A percentile compares a stretch with the other conserved stretches of the same genome.
Conservation (phyloP, 2,797 vertebrate species). For the Selene dorsalis region DNA sequence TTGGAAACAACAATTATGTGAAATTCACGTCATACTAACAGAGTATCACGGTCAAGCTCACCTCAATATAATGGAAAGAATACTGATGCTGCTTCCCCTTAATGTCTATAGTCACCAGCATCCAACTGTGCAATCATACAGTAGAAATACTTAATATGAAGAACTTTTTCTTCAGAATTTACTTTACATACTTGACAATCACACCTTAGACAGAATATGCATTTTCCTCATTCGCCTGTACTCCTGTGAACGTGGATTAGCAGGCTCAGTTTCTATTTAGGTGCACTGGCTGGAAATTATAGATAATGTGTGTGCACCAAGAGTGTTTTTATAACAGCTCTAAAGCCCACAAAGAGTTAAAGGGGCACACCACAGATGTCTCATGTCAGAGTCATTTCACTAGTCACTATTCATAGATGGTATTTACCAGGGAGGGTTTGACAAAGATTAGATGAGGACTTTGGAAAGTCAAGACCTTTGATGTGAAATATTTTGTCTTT, state of each 20-base stretch:
- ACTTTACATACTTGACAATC: background rate
- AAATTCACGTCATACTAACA: slow-evolving; percentile 7
- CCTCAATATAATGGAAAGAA: slow-evolving; percentile 23
- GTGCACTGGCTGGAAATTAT: slow-evolving; percentile 25
- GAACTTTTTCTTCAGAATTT: background rate
- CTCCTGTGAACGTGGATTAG: background rate
- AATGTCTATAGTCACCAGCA: slow-evolving; percentile 21
- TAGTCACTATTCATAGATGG: background rate
- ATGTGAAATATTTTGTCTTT: background rate
- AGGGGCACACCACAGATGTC: background rate
- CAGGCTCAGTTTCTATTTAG: slow-evolving; percentile 6
- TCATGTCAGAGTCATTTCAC: background rate
- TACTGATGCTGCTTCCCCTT: slow-evolving; percentile 26
- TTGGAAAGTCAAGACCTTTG: too few relatives aligned
- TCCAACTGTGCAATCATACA: background rate
- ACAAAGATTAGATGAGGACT: too few relatives aligned
- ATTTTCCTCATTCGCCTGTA: background rate
- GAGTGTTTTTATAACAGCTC: slow-evolving; percentile 20
- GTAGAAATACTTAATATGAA: background rate
- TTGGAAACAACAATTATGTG: background rate
- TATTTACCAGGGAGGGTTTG: background rate
- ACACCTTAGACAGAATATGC: too few relatives aligned
- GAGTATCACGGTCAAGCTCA: slow-evolving; percentile 30
- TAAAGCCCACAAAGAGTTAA: slow-evolving; percentile 16
- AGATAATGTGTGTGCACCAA: background rate